phyloP scores from a whole-genome alignment of 2,113 vertebrate genomes.

The Mobula hypostoma region DNA sequence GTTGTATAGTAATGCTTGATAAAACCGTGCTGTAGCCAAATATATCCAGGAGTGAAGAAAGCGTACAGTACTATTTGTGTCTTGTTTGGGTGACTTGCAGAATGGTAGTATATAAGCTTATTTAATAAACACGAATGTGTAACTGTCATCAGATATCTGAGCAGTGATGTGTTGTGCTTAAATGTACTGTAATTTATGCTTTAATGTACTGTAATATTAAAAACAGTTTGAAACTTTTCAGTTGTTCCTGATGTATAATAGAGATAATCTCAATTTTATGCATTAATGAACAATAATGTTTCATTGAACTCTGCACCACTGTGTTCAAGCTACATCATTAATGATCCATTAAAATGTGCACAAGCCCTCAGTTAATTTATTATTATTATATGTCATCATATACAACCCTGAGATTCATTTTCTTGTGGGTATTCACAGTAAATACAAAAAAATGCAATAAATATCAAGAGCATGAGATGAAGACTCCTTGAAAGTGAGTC shows the following conservation, averaged over 20 bases:
- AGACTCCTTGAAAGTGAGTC: too few species aligned
- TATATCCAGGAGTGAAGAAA: constrained; percentile 13
- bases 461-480: too few species aligned
- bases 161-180: constrained; percentile 23
- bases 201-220: constrained; percentile 37
- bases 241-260: too few species aligned
- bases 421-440: too few species aligned
- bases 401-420: too few species aligned
- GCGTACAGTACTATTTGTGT: constrained; percentile 13
- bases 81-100: constrained; percentile 8
- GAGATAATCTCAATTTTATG: not conserved
- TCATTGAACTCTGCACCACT: not conserved
- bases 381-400: too few species aligned
- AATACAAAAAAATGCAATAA: too few species aligned
- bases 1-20: constrained; percentile 37
- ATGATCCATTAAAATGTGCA: not conserved
- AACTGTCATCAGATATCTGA: constrained; percentile 21
- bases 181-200: constrained; percentile 36
- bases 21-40: constrained; percentile 29
- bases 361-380: too few species aligned
- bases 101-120: constrained; percentile 33
- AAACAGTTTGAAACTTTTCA: constrained; percentile 12
- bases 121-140: constrained; percentile 34
- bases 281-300: not conserved
- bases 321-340: not conserved